A percentile compares a stretch with the other conserved stretches of the same genome.
Evolutionary conservation across 2,888 invertebrate species (phyloP).

Genomic region (Drosophila melanosoma): DNA sequence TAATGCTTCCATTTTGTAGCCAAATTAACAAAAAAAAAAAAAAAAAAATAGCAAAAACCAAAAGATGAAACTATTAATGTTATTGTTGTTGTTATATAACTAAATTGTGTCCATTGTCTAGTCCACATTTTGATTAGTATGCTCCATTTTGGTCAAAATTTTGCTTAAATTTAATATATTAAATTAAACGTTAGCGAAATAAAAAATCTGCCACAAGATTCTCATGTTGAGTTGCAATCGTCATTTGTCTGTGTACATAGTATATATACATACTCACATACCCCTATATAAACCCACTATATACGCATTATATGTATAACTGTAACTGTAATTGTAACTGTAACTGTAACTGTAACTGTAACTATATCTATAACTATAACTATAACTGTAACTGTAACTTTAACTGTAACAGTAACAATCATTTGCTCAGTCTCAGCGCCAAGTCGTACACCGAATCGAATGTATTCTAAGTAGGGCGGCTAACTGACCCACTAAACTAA

Average conservation of each 20-base stretch:
- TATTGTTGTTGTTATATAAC: slow-evolving; percentile 61
- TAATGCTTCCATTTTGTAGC: slow-evolving; percentile 76
- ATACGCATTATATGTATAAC: slow-evolving; percentile 21
- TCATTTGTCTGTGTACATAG: slow-evolving; percentile 35
- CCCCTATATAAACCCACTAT: slow-evolving; percentile 7
- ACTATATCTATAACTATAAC: neutral
- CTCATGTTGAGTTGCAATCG: slow-evolving; percentile 7
- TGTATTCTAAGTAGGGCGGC: slow-evolving; percentile 8
- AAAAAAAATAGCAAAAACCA: neutral
- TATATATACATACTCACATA: slow-evolving; percentile 6
- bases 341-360: neutral
- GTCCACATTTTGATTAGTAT: slow-evolving; percentile 19
- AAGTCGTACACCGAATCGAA: slow-evolving; percentile 13
- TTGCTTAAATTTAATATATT: slow-evolving; percentile 16
- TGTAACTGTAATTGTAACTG: slow-evolving; percentile 28
- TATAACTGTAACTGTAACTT: slow-evolving; percentile 10
- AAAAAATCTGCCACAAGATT: slow-evolving; percentile 33
- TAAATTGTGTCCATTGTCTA: slow-evolving; percentile 41
- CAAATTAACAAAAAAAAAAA: slow-evolving; percentile 15
- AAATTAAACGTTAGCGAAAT: slow-evolving; percentile 44
- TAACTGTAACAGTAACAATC: slow-evolving; percentile 44
- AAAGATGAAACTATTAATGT: slow-evolving; percentile 54
- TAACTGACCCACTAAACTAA: neutral
- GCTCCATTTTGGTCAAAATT: slow-evolving; percentile 24
- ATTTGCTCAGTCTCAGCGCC: slow-evolving; percentile 57